phyloP scores from a whole-genome alignment of 2,113 vertebrate genomes.

The Fukomys damarensis region DNA sequence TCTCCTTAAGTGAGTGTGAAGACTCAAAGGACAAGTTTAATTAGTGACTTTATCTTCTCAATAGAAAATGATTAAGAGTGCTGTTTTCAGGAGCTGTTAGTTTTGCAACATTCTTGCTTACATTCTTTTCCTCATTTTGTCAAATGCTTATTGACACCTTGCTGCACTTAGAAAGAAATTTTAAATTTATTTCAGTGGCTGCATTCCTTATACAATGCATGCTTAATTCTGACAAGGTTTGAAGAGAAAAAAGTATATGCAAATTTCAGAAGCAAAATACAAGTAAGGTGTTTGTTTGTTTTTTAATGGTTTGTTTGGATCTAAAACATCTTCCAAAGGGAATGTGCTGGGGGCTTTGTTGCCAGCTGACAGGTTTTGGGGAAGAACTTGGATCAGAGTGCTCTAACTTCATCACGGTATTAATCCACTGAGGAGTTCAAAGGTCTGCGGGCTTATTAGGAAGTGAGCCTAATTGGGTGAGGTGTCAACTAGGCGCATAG shows the following conservation, averaged over 20 bases:
- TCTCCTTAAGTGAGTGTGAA: neutral
- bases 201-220: neutral
- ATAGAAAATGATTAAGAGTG: neutral
- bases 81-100: neutral
- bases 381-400: neutral
- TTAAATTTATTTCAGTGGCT: neutral
- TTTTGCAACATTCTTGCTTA: neutral
- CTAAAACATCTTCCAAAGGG: neutral
- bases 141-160: neutral
- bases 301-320: neutral
- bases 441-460: neutral
- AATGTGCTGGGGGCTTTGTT: neutral
- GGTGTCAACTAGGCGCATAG: neutral
- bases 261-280: slow-evolving; percentile 12
- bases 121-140: neutral
- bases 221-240: neutral
- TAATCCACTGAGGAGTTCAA: neutral
- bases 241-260: neutral
- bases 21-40: neutral
- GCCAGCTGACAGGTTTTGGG: neutral
- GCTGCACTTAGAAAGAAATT: neutral
- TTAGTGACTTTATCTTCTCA: slow-evolving; percentile 18
- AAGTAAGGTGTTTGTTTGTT: fast-evolving
- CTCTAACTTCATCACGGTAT: neutral
- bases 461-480: too few relatives aligned